Evolutionary conservation across 1,140 invertebrate species (phyloP).

Genomic region (Meloidogyne exigua): DNA sequence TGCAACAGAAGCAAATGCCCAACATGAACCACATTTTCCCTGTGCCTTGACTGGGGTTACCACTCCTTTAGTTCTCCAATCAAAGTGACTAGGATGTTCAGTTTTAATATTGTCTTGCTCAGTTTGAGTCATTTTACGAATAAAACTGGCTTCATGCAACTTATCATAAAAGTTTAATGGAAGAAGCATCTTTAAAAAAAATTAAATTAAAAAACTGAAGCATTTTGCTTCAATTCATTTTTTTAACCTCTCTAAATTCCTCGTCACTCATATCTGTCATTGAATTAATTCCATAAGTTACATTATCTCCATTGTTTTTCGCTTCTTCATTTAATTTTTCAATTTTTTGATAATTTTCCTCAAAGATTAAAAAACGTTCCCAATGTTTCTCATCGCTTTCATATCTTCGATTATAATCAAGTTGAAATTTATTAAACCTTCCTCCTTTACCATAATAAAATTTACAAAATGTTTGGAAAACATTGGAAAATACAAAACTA

Average conservation of each 20-base stretch:
- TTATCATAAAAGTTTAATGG: conserved; percentile 35
- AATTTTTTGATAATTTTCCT: conserved; percentile 32
- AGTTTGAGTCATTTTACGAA: conserved; percentile 33
- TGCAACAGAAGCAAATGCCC: conserved; percentile 53
- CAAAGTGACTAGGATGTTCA: conserved; percentile 58
- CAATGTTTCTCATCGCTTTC: background rate
- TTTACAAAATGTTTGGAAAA: background rate
- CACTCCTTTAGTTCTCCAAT: conserved; percentile 66
- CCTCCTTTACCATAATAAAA: background rate
- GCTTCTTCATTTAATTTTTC: conserved; percentile 28
- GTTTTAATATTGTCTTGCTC: conserved; percentile 3
- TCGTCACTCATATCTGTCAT: conserved; percentile 51
- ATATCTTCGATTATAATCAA: conserved; percentile 6
- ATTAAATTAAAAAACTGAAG: background rate
- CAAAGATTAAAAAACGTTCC: conserved; percentile 26
- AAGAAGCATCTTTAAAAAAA: conserved; percentile 45
- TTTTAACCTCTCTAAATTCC: conserved; percentile 43
- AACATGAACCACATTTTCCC: conserved; percentile 54
- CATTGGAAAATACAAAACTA: background rate
- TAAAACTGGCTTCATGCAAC: conserved; percentile 39
- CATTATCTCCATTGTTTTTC: conserved; percentile 6
- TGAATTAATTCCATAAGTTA: conserved; percentile 47
- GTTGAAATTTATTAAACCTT: background rate
- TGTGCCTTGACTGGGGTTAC: conserved; percentile 67
- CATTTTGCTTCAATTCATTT: background rate